Evolutionary conservation across 64 coral and sea anemone species (phyloP), one percentile per base, ranked within the genome.

Genomic region (Pachyseris speciosa): DNA sequence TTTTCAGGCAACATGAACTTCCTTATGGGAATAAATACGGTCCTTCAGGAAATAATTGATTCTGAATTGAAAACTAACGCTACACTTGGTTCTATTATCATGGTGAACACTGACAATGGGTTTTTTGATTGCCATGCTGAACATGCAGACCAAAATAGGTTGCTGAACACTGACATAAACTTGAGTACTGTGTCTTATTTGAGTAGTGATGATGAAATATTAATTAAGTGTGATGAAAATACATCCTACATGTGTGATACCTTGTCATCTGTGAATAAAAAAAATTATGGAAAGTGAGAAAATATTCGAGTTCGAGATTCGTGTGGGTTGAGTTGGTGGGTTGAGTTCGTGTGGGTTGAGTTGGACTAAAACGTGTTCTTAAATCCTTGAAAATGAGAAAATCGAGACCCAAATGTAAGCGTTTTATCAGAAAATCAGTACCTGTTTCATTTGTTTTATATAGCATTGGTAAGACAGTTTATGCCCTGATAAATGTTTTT

Each of bases 121-220:
- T 52, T 71, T 71, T 60, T 86, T 86, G 84, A 36, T 70, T 86
- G 84, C 16, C 43, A 88, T 86, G 84, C 68, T 89, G 72, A 89
- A 76, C 70, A 75, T 39, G 60, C 64, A 70, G 65, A 86, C 42
- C 64, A 71, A 86, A 86, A 29, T 86, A 86, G 66, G 16, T 89
- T 77, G 13, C 86, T 43, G 57, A 24, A 77, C 85, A 88, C 85
- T 39, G 85, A 87, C 85, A 60, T 87, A 87, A 25, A 87, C 37
- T 87, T 87, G 85, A 87, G 51, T 87, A 72, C 84, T 87, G 67
- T 85, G 83, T 73, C 84, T 87, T 87, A 87, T 87, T 87, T 87
- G 28, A 74, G 85, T 74, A n/a, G n/a, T n/a, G n/a, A n/a, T n/a
- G n/a, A n/a, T n/a, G n/a, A n/a, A n/a, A n/a, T 85, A 84, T 83